Percentiles rank a stretch among this genome's conserved stretches.
Conservation (phyloP, 2,797 vertebrate genomes). For the Helicolenus hilgendorfi region DNA sequence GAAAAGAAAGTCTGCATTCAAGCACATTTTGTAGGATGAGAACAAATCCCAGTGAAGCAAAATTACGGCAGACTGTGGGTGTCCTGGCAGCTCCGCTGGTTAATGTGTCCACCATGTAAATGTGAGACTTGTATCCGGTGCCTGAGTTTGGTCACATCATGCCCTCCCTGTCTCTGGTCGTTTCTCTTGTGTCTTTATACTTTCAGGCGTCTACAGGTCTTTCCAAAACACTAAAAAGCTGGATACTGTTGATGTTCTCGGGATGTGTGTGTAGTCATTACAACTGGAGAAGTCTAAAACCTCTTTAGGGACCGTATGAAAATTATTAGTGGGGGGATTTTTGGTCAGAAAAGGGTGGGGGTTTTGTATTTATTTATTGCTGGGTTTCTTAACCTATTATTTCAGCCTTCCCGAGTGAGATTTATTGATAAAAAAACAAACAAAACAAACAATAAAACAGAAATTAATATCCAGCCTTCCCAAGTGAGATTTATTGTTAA, state of each 20-base stretch:
- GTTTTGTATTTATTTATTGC: neutral
- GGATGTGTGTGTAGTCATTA: neutral
- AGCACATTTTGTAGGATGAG: constrained; percentile 27
- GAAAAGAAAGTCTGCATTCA: constrained; percentile 19
- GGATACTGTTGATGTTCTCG: neutral
- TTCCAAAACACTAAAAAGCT: constrained; percentile 3
- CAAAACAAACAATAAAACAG: too few species aligned
- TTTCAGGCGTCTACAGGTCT: neutral
- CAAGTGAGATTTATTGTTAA: too few species aligned
- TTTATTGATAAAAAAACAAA: neutral
- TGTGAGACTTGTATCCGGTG: constrained; percentile 29
- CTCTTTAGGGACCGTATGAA: neutral
- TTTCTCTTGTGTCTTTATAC: constrained; percentile 20
- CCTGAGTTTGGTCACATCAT: constrained; percentile 26
- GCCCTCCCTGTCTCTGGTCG: neutral
- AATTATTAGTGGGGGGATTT: neutral
- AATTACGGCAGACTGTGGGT: constrained; percentile 30
- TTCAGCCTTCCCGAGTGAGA: neutral
- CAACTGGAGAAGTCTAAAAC: neutral
- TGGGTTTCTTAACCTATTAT: neutral
- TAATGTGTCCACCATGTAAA: constrained; percentile 34
- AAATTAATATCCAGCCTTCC: too few species aligned
- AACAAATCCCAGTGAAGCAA: neutral
- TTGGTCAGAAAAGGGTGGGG: neutral
- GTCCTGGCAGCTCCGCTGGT: constrained; percentile 37